A percentile compares a stretch with the other conserved stretches of the same genome.
Evolutionary conservation across 2,888 invertebrate species (phyloP).

Genomic region (Drosophila robusta): DNA sequence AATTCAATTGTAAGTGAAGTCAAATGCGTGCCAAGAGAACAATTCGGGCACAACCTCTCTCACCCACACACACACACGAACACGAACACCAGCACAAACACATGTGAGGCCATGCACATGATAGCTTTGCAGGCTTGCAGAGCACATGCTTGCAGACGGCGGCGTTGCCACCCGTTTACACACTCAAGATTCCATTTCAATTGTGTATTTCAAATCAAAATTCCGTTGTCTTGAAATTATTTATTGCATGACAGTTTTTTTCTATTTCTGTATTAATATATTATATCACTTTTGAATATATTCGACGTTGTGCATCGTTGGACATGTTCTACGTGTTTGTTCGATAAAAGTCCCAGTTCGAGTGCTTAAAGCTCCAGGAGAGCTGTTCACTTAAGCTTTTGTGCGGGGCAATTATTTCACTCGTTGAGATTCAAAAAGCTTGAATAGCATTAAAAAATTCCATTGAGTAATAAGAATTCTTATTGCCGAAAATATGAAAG

Average conservation of each 20-base stretch:
- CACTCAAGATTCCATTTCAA: conserved; percentile 9
- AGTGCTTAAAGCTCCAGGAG: conserved; percentile 3
- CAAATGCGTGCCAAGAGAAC: conserved; percentile 64
- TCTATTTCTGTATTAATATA: background rate
- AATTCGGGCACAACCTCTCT: conserved; percentile 23
- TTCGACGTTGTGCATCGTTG: background rate
- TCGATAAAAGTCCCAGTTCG: conserved; percentile 14
- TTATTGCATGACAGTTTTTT: background rate
- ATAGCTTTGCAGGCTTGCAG: conserved; percentile 46
- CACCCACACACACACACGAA: conserved; percentile 3
- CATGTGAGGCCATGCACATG: conserved; percentile 36
- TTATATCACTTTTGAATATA: background rate
- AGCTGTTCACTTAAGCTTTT: background rate
- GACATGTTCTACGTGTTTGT: background rate
- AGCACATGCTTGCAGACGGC: conserved; percentile 26
- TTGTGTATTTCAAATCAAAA: background rate
- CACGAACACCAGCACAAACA: conserved; percentile 27
- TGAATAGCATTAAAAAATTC: background rate
- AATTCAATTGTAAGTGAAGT: conserved; percentile 50
- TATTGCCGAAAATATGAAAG: no score
- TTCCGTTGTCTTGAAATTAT: background rate
- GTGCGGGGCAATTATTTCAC: background rate
- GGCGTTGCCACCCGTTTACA: conserved; percentile 36
- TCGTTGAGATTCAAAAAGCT: conserved; percentile 2
- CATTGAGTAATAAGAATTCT: no score